Conservation (phyloP, 2,113 vertebrate genomes). For the Pteronura brasiliensis region DNA sequence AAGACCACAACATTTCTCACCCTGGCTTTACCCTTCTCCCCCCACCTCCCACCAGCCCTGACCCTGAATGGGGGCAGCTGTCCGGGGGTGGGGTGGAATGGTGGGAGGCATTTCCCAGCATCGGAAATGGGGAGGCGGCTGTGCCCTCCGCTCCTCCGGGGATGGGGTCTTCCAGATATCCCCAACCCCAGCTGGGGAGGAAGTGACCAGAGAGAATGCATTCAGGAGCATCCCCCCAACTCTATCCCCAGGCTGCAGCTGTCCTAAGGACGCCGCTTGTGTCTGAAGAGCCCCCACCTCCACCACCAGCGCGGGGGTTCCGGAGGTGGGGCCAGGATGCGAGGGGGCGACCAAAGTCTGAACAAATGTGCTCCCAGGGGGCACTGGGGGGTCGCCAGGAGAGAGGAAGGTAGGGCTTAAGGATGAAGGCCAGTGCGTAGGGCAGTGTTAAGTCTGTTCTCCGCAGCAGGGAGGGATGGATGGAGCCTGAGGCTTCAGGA, state of each 20-base stretch:
- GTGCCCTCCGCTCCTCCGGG: conserved; percentile 56
- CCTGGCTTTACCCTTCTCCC: not conserved
- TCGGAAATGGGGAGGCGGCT: conserved; percentile 66
- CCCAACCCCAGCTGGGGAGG: conserved; percentile 60
- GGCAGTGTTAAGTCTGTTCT: conserved; percentile 31
- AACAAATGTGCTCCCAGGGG: conserved; percentile 58
- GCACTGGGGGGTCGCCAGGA: conserved; percentile 11
- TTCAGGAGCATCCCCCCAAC: not conserved
- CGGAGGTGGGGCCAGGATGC: conserved; percentile 63
- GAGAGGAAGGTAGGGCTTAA: conserved; percentile 58
- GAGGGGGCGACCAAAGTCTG: conserved; percentile 63
- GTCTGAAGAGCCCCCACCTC: conserved; percentile 63
- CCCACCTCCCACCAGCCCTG: not conserved
- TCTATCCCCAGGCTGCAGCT: conserved; percentile 56
- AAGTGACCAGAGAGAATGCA: conserved; percentile 60
- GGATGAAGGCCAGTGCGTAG: not conserved
- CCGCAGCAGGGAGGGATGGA: conserved; percentile 2
- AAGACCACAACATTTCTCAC: conserved; percentile 6
- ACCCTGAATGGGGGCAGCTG: conserved; percentile 61
- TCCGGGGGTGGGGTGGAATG: conserved; percentile 58
- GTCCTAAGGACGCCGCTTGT: conserved; percentile 13
- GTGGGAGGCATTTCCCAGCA: conserved; percentile 59
- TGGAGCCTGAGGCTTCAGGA: conserved; percentile 47
- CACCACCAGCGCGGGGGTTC: conserved; percentile 55
- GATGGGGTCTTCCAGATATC: conserved; percentile 61